Evolutionary conservation across 64 coral and sea anemone species (phyloP), one percentile per base, ranked within the genome.

Genomic region (Astreopora myriophthalma): DNA sequence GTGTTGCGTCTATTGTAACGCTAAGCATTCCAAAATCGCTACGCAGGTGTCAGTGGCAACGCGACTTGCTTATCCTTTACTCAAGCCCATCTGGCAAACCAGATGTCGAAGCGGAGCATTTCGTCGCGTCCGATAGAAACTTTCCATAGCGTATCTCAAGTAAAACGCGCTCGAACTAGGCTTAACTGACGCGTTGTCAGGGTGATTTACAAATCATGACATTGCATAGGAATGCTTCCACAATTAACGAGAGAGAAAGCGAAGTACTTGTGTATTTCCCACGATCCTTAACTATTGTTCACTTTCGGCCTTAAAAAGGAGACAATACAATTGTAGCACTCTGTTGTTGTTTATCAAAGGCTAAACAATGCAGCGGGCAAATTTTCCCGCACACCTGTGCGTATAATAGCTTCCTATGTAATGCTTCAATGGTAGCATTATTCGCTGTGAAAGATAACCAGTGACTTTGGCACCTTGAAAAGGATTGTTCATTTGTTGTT

Each of bases 351-450:
- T 83, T 60, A 83, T 58, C 34, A 38, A 64, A 57, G 1, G 19
- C 1, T 29, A 33, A 83, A 83, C 79, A 83, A 83, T 64, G 61
- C 28, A 17, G 22, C 32, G 8, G 33, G 55, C 57, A 83, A 83
- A 39, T 83, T 83, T 64, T 14, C 8, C 32, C 3, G 79, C 79
- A 83, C 79, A 83, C 79, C 79, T 83, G 79, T 83, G 79, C 34
- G 35, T 1, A 83, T 83, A 83, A 83, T 63, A 13, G 79, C 61
- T 83, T 13, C 38, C 34, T 38, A 38, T 36, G 79, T 83, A 64
- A 83, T 57, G 79, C 79, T 65, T 37, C 52, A 83, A 8, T 83
- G 24, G n/a, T 34, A 20, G 4, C 20, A 83, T 83, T 83, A 83
- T 83, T 36, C 22, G 19, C 17, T 64, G 79, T 25, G 75, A 14